phyloP scores from a whole-genome alignment of 2,797 vertebrate genomes.

The Epinephelus coioides region DNA sequence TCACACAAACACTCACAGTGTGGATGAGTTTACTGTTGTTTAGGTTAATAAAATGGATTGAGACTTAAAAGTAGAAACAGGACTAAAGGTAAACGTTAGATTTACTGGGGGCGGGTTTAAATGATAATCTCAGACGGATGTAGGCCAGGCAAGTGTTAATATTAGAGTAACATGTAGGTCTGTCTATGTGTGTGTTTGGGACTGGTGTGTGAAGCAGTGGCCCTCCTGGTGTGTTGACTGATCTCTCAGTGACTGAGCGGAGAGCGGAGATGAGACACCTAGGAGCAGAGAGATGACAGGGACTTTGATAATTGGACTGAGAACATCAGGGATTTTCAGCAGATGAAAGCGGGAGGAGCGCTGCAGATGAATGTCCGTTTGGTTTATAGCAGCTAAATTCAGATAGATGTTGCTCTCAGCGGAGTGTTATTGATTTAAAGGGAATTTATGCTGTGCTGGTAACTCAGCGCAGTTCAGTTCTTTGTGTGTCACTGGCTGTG shows the following conservation, averaged over 20 bases:
- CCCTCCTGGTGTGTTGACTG: slow-evolving; percentile 24
- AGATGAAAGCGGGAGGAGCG: slow-evolving; percentile 18
- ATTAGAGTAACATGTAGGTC: background rate
- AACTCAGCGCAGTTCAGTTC: background rate
- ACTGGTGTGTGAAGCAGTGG: background rate
- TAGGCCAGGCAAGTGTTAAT: background rate
- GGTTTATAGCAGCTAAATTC: slow-evolving; percentile 31
- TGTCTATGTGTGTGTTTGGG: background rate
- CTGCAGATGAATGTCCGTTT: slow-evolving; percentile 21
- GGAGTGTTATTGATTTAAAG: slow-evolving; percentile 27
- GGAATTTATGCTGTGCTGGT: slow-evolving; percentile 31
- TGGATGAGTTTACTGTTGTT: background rate
- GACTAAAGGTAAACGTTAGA: background rate
- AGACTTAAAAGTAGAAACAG: no score
- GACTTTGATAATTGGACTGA: slow-evolving; percentile 37
- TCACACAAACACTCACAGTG: background rate
- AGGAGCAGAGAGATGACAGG: slow-evolving; percentile 6
- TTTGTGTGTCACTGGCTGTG: background rate
- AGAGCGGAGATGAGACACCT: slow-evolving; percentile 20
- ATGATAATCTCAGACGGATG: background rate
- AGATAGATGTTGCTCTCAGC: slow-evolving; percentile 25
- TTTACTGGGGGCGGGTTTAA: background rate
- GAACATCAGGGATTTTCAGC: slow-evolving; percentile 19
- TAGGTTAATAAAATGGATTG: background rate
- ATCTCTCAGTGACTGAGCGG: background rate